These are phyloP conservation scores for Drosophila novamexicana DNA, from an alignment of 1,140 invertebrate species.

Conservation along the genomic window DNA sequence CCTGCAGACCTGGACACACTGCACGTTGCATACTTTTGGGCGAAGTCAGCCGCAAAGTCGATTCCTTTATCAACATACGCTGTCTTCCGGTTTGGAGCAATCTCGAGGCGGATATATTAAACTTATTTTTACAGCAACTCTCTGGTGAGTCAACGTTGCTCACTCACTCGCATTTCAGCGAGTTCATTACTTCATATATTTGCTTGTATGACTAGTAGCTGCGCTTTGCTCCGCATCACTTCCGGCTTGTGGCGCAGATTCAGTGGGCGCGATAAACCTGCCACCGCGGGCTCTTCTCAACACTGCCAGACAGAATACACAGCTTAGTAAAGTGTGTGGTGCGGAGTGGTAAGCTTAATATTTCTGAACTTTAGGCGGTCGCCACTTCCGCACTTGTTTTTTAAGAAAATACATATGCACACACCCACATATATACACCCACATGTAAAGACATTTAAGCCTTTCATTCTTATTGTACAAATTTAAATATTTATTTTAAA, in stretches of 20 bases:
- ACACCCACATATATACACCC: slow-evolving; percentile 5
- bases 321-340: not conserved
- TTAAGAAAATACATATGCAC: slow-evolving; percentile 51
- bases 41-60: slow-evolving; percentile 67
- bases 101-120: slow-evolving; percentile 82
- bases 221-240: slow-evolving; percentile 28
- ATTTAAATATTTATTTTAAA: slow-evolving; percentile 79
- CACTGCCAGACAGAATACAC: slow-evolving; percentile 41
- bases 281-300: slow-evolving; percentile 56
- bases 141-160: slow-evolving; percentile 8
- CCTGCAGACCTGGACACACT: slow-evolving; percentile 32
- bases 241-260: slow-evolving; percentile 66
- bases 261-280: slow-evolving; percentile 70
- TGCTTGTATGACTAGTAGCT: slow-evolving; percentile 53
- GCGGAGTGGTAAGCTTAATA: slow-evolving; percentile 40
- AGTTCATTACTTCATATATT: slow-evolving; percentile 62
- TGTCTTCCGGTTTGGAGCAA: slow-evolving; percentile 40
- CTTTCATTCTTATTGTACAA: slow-evolving; percentile 79
- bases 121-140: slow-evolving; percentile 76
- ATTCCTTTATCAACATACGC: slow-evolving; percentile 64
- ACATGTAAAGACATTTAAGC: slow-evolving; percentile 8
- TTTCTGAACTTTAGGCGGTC: slow-evolving; percentile 73
- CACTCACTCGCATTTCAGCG: slow-evolving; percentile 17
- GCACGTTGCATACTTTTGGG: slow-evolving; percentile 61
- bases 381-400: slow-evolving; percentile 67